phyloP scores from a whole-genome alignment of 2,113 vertebrate species.

The Colius striatus region DNA sequence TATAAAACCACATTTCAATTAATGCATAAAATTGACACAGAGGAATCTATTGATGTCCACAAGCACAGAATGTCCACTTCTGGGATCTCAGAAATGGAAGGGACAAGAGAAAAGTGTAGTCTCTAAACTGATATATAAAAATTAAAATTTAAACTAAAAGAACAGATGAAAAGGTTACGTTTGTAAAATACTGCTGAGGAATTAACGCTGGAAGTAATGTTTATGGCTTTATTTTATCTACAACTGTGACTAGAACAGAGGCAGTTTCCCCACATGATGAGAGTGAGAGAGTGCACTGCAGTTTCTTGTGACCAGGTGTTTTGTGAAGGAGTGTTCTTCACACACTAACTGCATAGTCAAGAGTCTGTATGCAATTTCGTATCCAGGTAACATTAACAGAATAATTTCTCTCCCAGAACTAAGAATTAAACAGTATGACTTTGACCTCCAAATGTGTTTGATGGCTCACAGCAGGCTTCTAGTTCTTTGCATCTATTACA shows the following conservation, averaged over 20 bases:
- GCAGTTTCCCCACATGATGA: neutral
- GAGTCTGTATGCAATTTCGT: neutral
- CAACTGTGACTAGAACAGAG: neutral
- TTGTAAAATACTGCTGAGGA: neutral
- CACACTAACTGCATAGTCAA: neutral
- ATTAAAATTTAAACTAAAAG: neutral
- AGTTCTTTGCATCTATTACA: constrained; percentile 11
- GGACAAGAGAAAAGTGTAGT: neutral
- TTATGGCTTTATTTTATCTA: neutral
- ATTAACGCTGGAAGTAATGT: neutral
- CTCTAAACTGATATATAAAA: neutral
- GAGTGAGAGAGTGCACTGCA: neutral
- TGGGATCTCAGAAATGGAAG: neutral
- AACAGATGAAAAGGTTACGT: neutral
- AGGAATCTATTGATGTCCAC: neutral
- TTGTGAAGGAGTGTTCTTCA: constrained; percentile 3
- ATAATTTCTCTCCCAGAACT: neutral
- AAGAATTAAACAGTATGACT: neutral
- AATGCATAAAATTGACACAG: neutral
- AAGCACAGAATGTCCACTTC: neutral
- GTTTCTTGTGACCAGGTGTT: neutral
- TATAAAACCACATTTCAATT: neutral
- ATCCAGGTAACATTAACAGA: constrained; percentile 22
- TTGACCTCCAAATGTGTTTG: constrained; percentile 54
- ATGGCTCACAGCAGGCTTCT: constrained; percentile 44